phyloP scores from a whole-genome alignment of 2,797 vertebrate genomes.

The Poeciliopsis infans region DNA sequence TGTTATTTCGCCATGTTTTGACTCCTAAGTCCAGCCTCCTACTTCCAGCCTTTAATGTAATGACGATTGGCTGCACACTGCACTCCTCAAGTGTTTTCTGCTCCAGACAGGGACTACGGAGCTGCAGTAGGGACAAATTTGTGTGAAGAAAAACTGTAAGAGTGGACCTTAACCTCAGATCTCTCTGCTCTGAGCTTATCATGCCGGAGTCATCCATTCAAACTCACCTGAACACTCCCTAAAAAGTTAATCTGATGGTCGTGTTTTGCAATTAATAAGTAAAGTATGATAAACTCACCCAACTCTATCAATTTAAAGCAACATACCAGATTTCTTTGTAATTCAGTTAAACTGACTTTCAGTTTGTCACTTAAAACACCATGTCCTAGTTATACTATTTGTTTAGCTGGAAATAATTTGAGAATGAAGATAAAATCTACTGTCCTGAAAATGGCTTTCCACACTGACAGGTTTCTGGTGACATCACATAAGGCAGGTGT shows the following conservation, averaged over 20 bases:
- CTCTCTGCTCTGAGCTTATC: conserved; percentile 9
- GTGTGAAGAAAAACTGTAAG: conserved; percentile 15
- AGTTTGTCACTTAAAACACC: neutral
- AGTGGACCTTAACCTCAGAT: conserved; percentile 30
- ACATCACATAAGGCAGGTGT: neutral
- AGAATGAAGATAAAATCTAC: neutral
- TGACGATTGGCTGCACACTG: conserved; percentile 62
- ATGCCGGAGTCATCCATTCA: conserved; percentile 15
- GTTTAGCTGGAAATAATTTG: neutral
- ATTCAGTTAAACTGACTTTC: neutral
- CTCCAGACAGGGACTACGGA: conserved; percentile 69
- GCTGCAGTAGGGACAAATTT: conserved; percentile 78
- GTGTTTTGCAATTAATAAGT: neutral
- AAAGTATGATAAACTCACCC: neutral
- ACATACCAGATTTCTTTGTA: neutral
- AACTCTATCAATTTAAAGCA: neutral
- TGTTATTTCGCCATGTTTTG: conserved; percentile 80
- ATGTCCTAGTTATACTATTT: neutral
- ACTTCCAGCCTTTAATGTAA: conserved; percentile 42
- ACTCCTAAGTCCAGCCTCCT: conserved; percentile 66
- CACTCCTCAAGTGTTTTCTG: conserved; percentile 72
- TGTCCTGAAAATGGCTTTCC: neutral
- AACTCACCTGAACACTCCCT: neutral
- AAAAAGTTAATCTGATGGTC: neutral
- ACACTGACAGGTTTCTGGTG: neutral